Percentiles rank a stretch among this genome's conserved stretches.
These are phyloP conservation scores for Salpingus planirostris DNA, from an alignment of 2,888 invertebrate species.

Conservation along the genomic window DNA sequence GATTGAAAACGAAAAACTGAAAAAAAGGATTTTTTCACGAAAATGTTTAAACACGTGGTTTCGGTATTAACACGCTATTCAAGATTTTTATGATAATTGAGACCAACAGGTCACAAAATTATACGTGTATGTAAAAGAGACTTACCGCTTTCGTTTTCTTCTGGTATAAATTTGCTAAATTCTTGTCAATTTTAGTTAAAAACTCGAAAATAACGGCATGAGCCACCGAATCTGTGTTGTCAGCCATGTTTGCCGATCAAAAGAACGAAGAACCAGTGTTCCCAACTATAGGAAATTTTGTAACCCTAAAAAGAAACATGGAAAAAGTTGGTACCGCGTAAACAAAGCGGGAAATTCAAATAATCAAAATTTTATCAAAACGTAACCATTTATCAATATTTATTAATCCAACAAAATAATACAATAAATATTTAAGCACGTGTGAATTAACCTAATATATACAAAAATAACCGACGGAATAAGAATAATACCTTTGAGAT, in stretches of 20 bases:
- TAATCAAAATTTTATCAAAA: too few species aligned
- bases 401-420: too few species aligned
- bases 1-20: not conserved
- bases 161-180: slow-evolving; percentile 58
- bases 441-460: too few species aligned
- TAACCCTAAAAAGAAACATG: too few species aligned
- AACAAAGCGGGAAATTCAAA: too few species aligned
- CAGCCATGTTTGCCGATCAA: slow-evolving; percentile 33
- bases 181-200: slow-evolving; percentile 54
- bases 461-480: too few species aligned
- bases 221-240: slow-evolving; percentile 37
- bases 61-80: not conserved
- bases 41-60: slow-evolving; percentile 7
- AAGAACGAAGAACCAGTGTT: too few species aligned
- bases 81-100: not conserved
- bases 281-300: too few species aligned
- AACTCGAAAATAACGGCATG: slow-evolving; percentile 58
- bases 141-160: slow-evolving; percentile 70
- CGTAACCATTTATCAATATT: too few species aligned
- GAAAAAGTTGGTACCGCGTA: too few species aligned
- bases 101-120: slow-evolving; percentile 5
- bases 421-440: too few species aligned
- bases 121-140: slow-evolving; percentile 23
- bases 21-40: not conserved
- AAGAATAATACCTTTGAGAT: too few species aligned